Evolutionary conservation across 2,113 vertebrate species (phyloP).

Genomic region (Anarrhichthys ocellatus): DNA sequence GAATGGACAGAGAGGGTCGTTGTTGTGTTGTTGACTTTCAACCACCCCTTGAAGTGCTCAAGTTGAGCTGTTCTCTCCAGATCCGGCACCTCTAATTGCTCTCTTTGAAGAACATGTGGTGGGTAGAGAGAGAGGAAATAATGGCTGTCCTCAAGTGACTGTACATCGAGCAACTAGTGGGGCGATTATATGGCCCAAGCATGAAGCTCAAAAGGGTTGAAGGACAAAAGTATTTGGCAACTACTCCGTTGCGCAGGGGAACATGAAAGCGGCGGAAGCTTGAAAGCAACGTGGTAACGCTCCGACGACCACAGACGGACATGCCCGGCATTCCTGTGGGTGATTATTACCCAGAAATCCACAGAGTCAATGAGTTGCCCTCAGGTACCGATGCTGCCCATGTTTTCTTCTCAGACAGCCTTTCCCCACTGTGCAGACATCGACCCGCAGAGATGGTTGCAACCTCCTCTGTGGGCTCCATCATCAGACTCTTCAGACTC

Average conservation of each 20-base stretch:
- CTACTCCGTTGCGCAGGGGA: constrained; percentile 27
- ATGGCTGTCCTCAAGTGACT: constrained; percentile 7
- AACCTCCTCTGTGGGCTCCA: constrained; percentile 1
- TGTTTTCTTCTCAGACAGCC: constrained; percentile 2
- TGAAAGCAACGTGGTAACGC: constrained; percentile 59
- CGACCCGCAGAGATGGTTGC: background rate
- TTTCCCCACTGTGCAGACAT: background rate
- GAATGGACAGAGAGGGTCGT: background rate
- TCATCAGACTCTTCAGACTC: constrained; percentile 5
- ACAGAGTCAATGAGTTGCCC: constrained; percentile 57
- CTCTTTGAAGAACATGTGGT: background rate
- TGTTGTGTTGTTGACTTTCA: constrained; percentile 38
- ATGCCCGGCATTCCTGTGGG: constrained; percentile 79
- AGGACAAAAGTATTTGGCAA: constrained; percentile 53
- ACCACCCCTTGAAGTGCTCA: background rate
- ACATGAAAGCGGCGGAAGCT: constrained; percentile 56
- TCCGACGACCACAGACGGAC: constrained; percentile 66
- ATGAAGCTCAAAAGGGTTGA: constrained; percentile 31
- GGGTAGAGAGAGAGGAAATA: background rate
- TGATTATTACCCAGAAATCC: constrained; percentile 80
- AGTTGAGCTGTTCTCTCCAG: background rate
- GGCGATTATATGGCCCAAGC: constrained; percentile 13
- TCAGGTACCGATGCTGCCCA: constrained; percentile 53
- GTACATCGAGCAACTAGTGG: background rate
- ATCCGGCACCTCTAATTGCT: background rate